Conservation (phyloP, 53 echinoderm and acorn worm species). For the Zoroaster sp. region DNA sequence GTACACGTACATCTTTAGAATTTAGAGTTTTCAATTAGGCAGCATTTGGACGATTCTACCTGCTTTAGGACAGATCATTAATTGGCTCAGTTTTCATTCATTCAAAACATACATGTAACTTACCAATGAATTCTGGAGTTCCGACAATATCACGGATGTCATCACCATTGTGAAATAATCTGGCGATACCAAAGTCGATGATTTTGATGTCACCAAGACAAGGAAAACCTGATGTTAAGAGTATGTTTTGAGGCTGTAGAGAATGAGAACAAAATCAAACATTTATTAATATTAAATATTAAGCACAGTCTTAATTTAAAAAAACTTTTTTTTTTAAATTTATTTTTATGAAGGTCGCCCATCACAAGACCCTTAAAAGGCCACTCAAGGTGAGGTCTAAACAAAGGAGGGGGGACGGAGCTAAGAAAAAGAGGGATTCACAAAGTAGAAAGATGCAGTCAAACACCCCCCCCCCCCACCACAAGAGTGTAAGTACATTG, state of each 20-base stretch:
- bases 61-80: background rate
- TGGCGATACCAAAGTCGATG: constrained; percentile 96
- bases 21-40: too few relatives aligned
- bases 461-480: too few relatives aligned
- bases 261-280: background rate
- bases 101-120: too few relatives aligned
- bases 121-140: constrained; percentile 96
- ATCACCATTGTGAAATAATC: constrained; percentile 66
- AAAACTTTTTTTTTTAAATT: too few relatives aligned
- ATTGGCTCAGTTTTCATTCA: background rate
- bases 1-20: too few relatives aligned
- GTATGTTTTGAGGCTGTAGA: constrained; percentile 94
- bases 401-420: too few relatives aligned
- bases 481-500: too few relatives aligned
- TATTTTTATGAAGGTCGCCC: too few relatives aligned
- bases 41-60: background rate
- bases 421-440: too few relatives aligned
- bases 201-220: constrained; percentile 81
- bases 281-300: background rate
- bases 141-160: constrained; percentile 94
- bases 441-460: too few relatives aligned
- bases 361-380: too few relatives aligned
- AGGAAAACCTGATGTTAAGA: constrained; percentile 69
- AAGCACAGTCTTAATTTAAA: background rate
- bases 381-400: too few relatives aligned